These are phyloP conservation scores for Harmothoe impar DNA, from an alignment of 2,888 invertebrate species.

Conservation along the genomic window DNA sequence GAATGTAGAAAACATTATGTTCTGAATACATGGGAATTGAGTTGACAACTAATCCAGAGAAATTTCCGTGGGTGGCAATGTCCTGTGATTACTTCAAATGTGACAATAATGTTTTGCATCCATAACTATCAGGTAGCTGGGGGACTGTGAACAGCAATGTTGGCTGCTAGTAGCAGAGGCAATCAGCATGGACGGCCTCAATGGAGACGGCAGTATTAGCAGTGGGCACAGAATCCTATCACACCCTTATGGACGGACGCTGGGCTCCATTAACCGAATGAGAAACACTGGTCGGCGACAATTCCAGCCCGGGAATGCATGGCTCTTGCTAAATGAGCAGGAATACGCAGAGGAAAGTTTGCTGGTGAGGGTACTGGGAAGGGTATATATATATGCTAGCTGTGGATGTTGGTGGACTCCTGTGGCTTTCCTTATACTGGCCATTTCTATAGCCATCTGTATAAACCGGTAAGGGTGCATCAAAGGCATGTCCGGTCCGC, in stretches of 20 bases:
- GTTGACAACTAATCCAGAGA: background rate
- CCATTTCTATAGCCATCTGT: no score
- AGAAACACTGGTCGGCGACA: background rate
- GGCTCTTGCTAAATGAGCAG: background rate
- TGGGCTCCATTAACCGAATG: conserved; percentile 34
- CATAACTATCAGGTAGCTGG: background rate
- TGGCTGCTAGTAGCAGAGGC: background rate
- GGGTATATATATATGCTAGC: no score
- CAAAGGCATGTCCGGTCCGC: no score
- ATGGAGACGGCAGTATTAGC: conserved; percentile 1
- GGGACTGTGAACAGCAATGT: background rate
- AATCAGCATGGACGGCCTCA: conserved; percentile 2
- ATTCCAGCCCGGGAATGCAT: conserved; percentile 28
- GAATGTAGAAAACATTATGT: no score
- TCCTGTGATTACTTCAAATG: conserved; percentile 47
- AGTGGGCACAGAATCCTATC: conserved; percentile 33
- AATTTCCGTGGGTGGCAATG: background rate
- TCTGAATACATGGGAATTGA: no score
- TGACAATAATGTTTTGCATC: background rate
- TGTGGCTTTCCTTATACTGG: no score
- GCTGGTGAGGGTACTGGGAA: background rate
- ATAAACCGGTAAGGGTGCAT: no score
- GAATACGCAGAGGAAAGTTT: background rate
- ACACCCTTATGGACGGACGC: background rate
- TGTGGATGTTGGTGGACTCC: background rate